Evolutionary conservation across 2,113 vertebrate species (phyloP), one percentile per base, ranked within the genome.

Genomic region (Vidua chalybeata): DNA sequence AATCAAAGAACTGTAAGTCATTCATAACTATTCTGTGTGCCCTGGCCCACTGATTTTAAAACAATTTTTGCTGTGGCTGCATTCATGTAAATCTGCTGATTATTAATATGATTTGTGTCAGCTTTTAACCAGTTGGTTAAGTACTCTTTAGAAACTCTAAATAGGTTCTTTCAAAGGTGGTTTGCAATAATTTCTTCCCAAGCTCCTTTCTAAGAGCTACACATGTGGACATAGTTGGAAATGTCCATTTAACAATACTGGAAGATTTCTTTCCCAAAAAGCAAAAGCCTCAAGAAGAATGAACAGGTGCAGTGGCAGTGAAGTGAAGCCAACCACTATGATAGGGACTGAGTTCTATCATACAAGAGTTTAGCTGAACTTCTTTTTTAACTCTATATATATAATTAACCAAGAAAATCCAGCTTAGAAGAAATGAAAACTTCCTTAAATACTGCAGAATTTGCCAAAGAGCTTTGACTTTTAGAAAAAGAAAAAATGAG

Each of bases 1-100:
- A 92, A 59, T 62, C 35, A 43, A 88, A 86, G 88, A 83, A 95
- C 88, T 90, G 68, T 77, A 89, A 90, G 88, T 39, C 46, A 89
- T 95, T 94, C 90, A 81, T 86, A 76, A 73, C 49, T 51, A 48
- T 67, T 84, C 48, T 67, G 39, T 31, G 48, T 63, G 88, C 18
- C 33, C 88, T 88, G 62, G 26, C 31, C 31, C 39, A 22, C 63
- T 59, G 63, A 77, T 84, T 84, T 88, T 74, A 35, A 71, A 88
- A 77, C 79, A 54, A 84, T 90, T 93, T 92, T 90, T 94, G 51
- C 79, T 89, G 64, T 28, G 93, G 68, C 31, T 87, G 48, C 49
- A 20, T 78, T 86, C 26, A 9, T 67, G 37, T 45, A 77, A 81
- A 77, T 41, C 39, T 63, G 72, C 39, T 81, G 79, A 76, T 85